Evolutionary conservation across 2,888 invertebrate species (phyloP).

Genomic region (Oeneis ivallda): DNA sequence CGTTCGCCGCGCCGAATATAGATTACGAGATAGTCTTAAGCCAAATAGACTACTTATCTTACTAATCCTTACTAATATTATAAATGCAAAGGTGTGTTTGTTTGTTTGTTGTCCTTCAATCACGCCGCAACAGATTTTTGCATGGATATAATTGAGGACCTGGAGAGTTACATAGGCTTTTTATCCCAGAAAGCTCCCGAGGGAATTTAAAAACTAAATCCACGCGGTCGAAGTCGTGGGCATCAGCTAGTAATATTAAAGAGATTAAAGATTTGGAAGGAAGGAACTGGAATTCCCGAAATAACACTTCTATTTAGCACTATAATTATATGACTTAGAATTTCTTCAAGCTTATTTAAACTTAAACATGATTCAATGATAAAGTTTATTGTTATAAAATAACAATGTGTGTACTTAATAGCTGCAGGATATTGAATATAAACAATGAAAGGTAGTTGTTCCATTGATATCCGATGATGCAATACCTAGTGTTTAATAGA

Average conservation of each 20-base stretch:
- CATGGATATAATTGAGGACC: no score
- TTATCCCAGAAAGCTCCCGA: no score
- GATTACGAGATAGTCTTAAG: no score
- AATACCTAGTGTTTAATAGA: neutral
- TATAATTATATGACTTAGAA: neutral
- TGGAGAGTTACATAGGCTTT: no score
- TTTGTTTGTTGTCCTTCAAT: no score
- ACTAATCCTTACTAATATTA: no score
- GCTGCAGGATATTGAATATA: slow-evolving; percentile 1
- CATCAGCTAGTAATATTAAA: no score
- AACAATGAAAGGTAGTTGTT: neutral
- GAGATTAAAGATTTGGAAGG: neutral
- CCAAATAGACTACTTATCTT: no score
- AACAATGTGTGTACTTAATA: slow-evolving; percentile 12
- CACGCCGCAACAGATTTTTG: no score
- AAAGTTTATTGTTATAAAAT: slow-evolving; percentile 3
- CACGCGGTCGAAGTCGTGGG: neutral
- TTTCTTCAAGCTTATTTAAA: neutral
- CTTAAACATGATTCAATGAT: neutral
- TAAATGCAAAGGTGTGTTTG: no score
- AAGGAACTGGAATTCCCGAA: neutral
- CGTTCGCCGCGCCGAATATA: no score
- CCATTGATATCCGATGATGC: neutral
- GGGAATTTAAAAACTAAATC: no score
- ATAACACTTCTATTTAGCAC: neutral